These are phyloP conservation scores for Conops quadrifasciatus DNA, from an alignment of 2,888 invertebrate genomes.

Conservation along the genomic window DNA sequence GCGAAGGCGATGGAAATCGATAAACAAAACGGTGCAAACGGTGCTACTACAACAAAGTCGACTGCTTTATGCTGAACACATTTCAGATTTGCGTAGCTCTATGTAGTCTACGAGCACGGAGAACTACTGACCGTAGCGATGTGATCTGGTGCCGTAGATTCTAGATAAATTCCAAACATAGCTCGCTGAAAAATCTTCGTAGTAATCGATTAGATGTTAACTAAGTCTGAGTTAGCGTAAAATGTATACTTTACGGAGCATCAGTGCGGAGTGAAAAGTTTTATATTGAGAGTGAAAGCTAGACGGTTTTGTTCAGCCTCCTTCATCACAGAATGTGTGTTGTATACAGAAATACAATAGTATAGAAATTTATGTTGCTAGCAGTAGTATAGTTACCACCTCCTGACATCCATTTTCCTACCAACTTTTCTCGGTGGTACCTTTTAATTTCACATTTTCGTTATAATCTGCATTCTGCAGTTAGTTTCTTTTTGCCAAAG, in stretches of 20 bases:
- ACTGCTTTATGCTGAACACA: too few species aligned
- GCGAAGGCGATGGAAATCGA: too few species aligned
- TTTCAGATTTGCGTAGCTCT: too few species aligned
- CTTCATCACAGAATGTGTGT: too few species aligned
- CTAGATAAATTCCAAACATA: neutral
- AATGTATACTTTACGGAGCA: too few species aligned
- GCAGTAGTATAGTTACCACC: too few species aligned
- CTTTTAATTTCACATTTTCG: slow-evolving; percentile 4
- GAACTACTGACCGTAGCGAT: neutral
- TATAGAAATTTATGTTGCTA: neutral
- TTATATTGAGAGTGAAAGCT: too few species aligned
- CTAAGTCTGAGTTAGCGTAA: neutral
- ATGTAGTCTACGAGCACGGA: too few species aligned
- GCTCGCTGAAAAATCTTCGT: neutral
- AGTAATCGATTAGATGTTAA: neutral
- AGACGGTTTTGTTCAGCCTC: too few species aligned
- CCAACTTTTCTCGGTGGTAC: neutral
- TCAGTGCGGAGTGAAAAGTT: too few species aligned
- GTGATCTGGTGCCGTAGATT: neutral
- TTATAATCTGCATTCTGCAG: slow-evolving; percentile 28
- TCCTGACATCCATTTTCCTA: neutral
- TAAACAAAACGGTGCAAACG: too few species aligned
- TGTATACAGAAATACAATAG: neutral
- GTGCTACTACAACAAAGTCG: too few species aligned
- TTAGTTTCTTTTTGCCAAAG: neutral